phyloP scores from a whole-genome alignment of 2,113 vertebrate species.

The Dascyllus trimaculatus region DNA sequence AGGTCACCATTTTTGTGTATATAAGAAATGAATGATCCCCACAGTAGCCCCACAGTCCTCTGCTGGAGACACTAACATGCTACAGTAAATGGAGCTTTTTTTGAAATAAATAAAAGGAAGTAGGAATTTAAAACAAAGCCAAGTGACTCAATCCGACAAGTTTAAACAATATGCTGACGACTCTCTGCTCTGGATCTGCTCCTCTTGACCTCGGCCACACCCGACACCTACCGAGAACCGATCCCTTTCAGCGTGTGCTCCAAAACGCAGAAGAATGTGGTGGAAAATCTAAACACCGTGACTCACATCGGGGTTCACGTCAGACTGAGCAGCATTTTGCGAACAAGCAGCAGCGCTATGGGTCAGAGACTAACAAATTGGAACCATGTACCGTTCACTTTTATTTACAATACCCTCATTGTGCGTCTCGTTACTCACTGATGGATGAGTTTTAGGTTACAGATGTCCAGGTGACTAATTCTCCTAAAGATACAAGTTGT shows the following conservation, averaged over 20 bases:
- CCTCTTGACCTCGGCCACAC: slow-evolving; percentile 55
- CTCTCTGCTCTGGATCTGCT: slow-evolving; percentile 40
- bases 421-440: slow-evolving; percentile 19
- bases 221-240: slow-evolving; percentile 24
- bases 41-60: not conserved
- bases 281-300: slow-evolving; percentile 68
- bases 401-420: slow-evolving; percentile 53
- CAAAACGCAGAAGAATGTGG: slow-evolving; percentile 54
- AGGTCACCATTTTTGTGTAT: not conserved
- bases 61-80: not conserved
- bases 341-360: slow-evolving; percentile 26
- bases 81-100: slow-evolving; percentile 1
- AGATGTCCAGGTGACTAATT: slow-evolving; percentile 46
- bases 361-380: slow-evolving; percentile 61
- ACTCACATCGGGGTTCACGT: slow-evolving; percentile 56
- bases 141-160: slow-evolving; percentile 61
- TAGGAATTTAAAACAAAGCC: slow-evolving; percentile 45
- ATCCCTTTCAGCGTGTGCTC: slow-evolving; percentile 18
- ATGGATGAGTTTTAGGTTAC: slow-evolving; percentile 50
- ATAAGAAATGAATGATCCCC: not conserved
- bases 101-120: no score
- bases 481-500: slow-evolving; percentile 20
- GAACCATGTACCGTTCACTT: slow-evolving; percentile 15
- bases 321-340: slow-evolving; percentile 21
- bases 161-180: slow-evolving; percentile 68